phyloP scores from a whole-genome alignment of 1,140 invertebrate genomes.

The Micrasema minimum region DNA sequence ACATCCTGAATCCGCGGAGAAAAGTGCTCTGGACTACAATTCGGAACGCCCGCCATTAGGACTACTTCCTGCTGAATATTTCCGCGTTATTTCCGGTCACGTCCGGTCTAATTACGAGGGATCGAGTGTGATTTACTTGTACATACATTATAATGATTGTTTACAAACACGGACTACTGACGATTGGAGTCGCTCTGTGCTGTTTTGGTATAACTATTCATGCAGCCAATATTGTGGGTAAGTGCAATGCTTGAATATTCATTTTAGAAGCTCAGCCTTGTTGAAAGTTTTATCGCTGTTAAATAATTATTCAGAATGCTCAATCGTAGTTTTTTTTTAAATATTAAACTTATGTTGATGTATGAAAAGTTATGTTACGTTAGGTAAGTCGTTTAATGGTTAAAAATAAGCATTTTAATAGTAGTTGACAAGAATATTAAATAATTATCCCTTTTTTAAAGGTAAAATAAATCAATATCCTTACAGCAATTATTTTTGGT shows the following conservation, averaged over 20 bases:
- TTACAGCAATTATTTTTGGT: too few relatives aligned
- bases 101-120: constrained; percentile 28
- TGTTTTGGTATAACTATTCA: constrained; percentile 19
- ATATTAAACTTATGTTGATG: too few relatives aligned
- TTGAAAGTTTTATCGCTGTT: too few relatives aligned
- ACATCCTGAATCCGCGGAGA: not conserved
- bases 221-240: constrained; percentile 48
- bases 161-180: constrained; percentile 40
- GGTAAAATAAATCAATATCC: too few relatives aligned
- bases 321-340: too few relatives aligned
- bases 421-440: too few relatives aligned
- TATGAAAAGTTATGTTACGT: too few relatives aligned
- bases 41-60: not conserved
- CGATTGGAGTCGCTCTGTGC: constrained; percentile 31
- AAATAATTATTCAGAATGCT: too few relatives aligned
- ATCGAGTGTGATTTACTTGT: not conserved
- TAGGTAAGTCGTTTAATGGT: too few relatives aligned
- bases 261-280: not conserved
- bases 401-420: too few relatives aligned
- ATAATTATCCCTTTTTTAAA: too few relatives aligned
- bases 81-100: constrained; percentile 7
- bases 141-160: constrained; percentile 39
- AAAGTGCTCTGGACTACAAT: constrained; percentile 1
- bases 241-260: constrained; percentile 25
- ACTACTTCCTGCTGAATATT: not conserved